Evolutionary conservation across 2,888 invertebrate species (phyloP), one percentile per base, ranked within the genome.

Genomic region (Lycophotia porphyrea): DNA sequence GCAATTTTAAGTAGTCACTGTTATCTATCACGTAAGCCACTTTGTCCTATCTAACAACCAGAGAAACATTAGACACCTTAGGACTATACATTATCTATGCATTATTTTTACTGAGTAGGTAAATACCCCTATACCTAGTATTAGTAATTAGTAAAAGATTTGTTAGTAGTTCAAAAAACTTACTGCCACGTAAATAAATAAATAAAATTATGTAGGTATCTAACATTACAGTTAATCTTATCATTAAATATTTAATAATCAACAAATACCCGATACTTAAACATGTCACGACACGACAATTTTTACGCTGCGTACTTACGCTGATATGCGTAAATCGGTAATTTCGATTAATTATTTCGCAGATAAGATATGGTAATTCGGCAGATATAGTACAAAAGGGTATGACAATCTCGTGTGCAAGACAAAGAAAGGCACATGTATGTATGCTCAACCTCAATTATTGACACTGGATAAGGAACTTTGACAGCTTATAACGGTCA

Each of bases 291-390:
- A 80, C 21, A 34, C 34, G 70, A 80, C 49, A 49, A 52, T 55
- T 15, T 63, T 61, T 60, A 70, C 61, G 61, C 61, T 36, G 44
- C 42, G n/a, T 63, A 52, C 44, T 63, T 68, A 76, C 70, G 52
- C 47, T 49, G 68, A 78, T 76, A 27, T 42, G 63, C 63, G 39
- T 27, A 69, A n/a, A 52, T 60, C 24, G 18, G 9, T 52, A 18
- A 68, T 61, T 67, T 63, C 31, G 72, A 55, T 47, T 77, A 63
- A 71, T 47, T 70, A 47, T 44, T 36, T 24, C 36, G n/a, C 31
- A 47, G 55, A 76, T 76, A 58, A 69, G 70, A 58, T 39, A 55
- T 31, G 39, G 31, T 58, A 58, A 78, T 78, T 47, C 47, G n/a
- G 21, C 36, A 49, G n/a, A 8, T 39, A n/a, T 18, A 47, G 42